A percentile compares a stretch with the other conserved stretches of the same genome.
These are phyloP conservation scores for Ormyrus pomaceus DNA, from an alignment of 2,888 invertebrate species.

Conservation along the genomic window DNA sequence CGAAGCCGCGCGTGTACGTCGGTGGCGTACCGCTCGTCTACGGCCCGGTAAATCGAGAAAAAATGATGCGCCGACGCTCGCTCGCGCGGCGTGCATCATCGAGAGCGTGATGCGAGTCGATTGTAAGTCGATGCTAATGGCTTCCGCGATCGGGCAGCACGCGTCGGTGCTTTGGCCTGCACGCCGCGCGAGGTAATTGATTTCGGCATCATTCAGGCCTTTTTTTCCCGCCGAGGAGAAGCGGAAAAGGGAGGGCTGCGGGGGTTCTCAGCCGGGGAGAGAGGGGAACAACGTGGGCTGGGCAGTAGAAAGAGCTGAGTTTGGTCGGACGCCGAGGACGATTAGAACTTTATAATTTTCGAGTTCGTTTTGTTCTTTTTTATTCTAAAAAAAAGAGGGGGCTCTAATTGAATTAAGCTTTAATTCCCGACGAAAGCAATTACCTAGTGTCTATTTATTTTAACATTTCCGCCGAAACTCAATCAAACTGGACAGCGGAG, in stretches of 20 bases:
- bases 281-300: neutral
- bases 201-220: neutral
- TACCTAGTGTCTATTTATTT: no score
- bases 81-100: neutral
- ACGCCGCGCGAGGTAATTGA: conserved; percentile 7
- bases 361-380: neutral
- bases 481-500: no score
- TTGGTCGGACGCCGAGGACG: conserved; percentile 18
- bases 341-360: neutral
- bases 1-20: neutral
- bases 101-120: conserved; percentile 30
- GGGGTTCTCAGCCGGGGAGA: conserved; percentile 10
- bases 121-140: conserved; percentile 38
- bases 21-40: neutral
- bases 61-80: neutral
- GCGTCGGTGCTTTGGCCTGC: neutral
- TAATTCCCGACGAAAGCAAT: no score
- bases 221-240: neutral
- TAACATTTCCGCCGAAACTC: no score
- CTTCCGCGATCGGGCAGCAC: conserved; percentile 31
- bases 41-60: neutral
- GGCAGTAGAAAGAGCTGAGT: conserved; percentile 31
- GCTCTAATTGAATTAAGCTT: no score
- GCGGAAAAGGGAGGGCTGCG: neutral
- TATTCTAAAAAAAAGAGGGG: neutral